Evolutionary conservation across 2,113 vertebrate species (phyloP).

Genomic region (Narcine bancroftii): DNA sequence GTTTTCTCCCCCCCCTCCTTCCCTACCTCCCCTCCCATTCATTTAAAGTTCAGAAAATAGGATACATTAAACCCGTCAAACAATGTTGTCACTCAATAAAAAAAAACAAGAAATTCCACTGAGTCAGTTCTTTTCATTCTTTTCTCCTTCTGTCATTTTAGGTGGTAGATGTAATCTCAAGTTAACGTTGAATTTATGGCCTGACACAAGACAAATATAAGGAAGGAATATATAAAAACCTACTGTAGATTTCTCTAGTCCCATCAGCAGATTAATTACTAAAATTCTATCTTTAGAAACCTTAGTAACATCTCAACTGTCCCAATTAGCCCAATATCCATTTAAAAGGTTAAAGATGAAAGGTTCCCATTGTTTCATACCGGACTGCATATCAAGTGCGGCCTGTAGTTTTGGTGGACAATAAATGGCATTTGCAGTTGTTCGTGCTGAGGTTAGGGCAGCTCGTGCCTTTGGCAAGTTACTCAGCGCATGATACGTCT

Average conservation of each 20-base stretch:
- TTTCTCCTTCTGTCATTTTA: no score
- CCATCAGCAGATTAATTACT: background rate
- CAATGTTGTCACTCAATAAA: no score
- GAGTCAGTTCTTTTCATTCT: no score
- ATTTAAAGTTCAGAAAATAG: no score
- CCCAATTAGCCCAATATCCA: background rate
- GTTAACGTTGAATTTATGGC: no score
- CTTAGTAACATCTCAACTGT: background rate
- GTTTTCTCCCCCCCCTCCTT: no score
- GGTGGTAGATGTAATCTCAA: no score
- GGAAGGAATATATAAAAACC: background rate
- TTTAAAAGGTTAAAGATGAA: background rate
- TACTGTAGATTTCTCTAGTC: background rate
- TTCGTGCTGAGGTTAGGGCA: slow-evolving; percentile 93
- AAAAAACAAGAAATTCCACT: no score
- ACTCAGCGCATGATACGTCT: slow-evolving; percentile 96
- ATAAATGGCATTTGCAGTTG: slow-evolving; percentile 96
- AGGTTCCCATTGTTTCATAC: slow-evolving; percentile 48
- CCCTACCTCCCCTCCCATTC: no score
- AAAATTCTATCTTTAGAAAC: background rate
- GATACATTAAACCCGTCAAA: no score
- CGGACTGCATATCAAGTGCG: slow-evolving; percentile 97
- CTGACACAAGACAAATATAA: no score
- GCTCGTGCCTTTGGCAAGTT: slow-evolving; percentile 96
- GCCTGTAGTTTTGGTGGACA: slow-evolving; percentile 97